Conservation (phyloP, 1,140 invertebrate genomes). For the Portunus trituberculatus region DNA sequence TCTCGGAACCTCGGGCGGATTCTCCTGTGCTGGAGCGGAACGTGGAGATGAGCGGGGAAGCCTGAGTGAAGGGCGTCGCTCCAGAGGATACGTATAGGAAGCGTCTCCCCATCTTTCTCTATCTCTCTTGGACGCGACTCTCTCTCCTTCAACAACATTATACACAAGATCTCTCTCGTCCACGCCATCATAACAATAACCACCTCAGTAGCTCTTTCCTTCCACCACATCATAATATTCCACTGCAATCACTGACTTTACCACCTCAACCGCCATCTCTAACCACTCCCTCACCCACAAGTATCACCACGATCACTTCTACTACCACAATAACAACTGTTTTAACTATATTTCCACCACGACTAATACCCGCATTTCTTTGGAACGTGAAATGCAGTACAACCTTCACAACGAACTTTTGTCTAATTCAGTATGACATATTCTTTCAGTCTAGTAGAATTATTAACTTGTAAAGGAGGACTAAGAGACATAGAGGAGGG, state of each 20-base stretch:
- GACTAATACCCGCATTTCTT: too few relatives aligned
- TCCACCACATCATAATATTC: background rate
- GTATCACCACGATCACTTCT: background rate
- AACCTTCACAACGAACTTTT: too few relatives aligned
- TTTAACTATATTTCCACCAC: background rate
- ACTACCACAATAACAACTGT: background rate
- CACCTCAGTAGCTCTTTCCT: background rate
- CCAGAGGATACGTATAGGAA: background rate
- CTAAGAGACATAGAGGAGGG: too few relatives aligned
- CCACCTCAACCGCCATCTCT: background rate
- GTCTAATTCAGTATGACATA: too few relatives aligned
- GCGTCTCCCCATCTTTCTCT: background rate
- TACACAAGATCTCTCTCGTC: background rate
- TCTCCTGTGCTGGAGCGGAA: slow-evolving; percentile 17
- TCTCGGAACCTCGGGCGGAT: background rate
- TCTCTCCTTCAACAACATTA: background rate
- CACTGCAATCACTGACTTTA: background rate
- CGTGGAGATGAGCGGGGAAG: background rate
- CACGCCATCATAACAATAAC: background rate
- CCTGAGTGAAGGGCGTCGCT: background rate
- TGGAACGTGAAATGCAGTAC: too few relatives aligned
- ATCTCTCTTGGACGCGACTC: background rate
- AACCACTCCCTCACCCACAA: background rate
- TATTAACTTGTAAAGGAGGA: too few relatives aligned
- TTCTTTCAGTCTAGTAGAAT: too few relatives aligned